Conservation (phyloP, 2,113 vertebrate species). For the Sander lucioperca region DNA sequence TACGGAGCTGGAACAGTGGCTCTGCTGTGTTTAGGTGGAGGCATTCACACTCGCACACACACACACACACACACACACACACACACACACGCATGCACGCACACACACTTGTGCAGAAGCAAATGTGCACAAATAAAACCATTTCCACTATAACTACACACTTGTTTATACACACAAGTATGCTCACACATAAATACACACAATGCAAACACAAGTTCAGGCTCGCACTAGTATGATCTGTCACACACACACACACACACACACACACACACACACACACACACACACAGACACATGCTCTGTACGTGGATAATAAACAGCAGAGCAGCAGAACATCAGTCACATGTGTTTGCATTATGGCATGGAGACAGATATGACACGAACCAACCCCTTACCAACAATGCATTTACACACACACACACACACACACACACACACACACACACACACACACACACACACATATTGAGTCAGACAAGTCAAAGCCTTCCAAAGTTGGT, state of each 20-base stretch:
- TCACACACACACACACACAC: slow-evolving; percentile 34
- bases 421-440: slow-evolving; percentile 50
- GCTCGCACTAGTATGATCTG: slow-evolving; percentile 45
- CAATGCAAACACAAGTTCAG: slow-evolving; percentile 42
- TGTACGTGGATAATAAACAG: slow-evolving; percentile 66
- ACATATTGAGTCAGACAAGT: slow-evolving; percentile 91
- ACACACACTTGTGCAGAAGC: slow-evolving; percentile 3
- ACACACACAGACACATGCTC: slow-evolving; percentile 41
- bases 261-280: slow-evolving; percentile 54
- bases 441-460: slow-evolving; percentile 12
- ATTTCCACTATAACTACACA: slow-evolving; percentile 34
- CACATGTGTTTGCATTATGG: slow-evolving; percentile 74
- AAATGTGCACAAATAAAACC: slow-evolving; percentile 44
- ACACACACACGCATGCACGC: slow-evolving; percentile 8
- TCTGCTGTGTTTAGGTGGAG: slow-evolving; percentile 70
- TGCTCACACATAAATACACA: slow-evolving; percentile 31
- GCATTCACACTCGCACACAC: slow-evolving; percentile 36
- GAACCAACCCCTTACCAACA: slow-evolving; percentile 50
- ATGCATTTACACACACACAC: slow-evolving; percentile 31
- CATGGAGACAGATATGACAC: slow-evolving; percentile 71
- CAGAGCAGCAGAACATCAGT: slow-evolving; percentile 63
- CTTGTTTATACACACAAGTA: slow-evolving; percentile 55
- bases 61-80: not conserved
- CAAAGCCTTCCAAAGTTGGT: slow-evolving; percentile 93
- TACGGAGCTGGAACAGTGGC: slow-evolving; percentile 65